Base-by-base conservation (phyloP, 2,888 invertebrate species). In the Tetranychus truncatus region DNA sequence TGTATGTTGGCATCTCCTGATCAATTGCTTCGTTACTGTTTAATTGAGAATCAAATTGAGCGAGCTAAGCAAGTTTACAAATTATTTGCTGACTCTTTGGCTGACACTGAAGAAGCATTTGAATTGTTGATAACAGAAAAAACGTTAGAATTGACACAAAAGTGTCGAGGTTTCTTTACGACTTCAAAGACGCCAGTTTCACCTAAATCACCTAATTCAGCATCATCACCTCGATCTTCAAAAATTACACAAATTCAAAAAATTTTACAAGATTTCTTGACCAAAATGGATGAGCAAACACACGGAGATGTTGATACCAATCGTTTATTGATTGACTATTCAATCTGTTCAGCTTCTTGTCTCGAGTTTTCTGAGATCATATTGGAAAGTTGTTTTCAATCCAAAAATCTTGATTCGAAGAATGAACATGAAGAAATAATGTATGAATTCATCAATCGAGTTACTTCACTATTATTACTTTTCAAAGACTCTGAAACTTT, bases 21-120 rank as follows among this genome's bases (percentile, higher is more conserved):
- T 78, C 88, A 88, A 78, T 84, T 92, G 71, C 87, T 91, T n/a
- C 86, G 88, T 66, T 85, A 89, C 81, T 91, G 91, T 71, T 84
- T 92, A 69, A 88, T 89, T 80, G 87, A 88, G 77, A 87, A 87
- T 76, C 88, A 91, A 81, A 88, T 89, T 78, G 85, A 86, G 7
- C 88, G 89, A 83, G 91, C 90, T 0, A 87, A 88, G 80, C 88
- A 90, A 83, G 90, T 92, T 77, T 72, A 73, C n/a, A 69, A 74
- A 75, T 67, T 77, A 7, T 77, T 76, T 71, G 71, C 72, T 11
- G 69, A 75, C 11, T 66, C 55, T 34, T 73, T 77, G 21, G 72
- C 46, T 21, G 46, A 77, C 24, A 74, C 74, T n/a, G 71, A 76
- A 44, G 76, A 76, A 75, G 67, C 74, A n/a, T 66, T 34, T n/a